Conservation (phyloP, 1,140 invertebrate species). For the Rhagoletis zephyria region DNA sequence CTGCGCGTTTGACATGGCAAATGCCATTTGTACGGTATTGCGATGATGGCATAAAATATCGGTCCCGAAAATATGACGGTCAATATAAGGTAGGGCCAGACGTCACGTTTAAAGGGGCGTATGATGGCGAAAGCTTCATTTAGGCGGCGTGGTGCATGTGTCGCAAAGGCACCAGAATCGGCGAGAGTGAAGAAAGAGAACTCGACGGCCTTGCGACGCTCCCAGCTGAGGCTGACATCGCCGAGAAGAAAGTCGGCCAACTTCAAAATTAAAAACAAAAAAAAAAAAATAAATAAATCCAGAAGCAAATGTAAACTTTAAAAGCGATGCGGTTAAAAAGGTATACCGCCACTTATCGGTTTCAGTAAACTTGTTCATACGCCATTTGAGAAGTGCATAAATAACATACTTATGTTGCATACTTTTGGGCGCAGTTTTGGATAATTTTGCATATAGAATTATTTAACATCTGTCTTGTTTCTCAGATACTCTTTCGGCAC, state of each 20-base stretch:
- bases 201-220: slow-evolving; percentile 79
- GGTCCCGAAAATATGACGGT: slow-evolving; percentile 75
- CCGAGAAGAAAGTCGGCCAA: slow-evolving; percentile 81
- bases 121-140: slow-evolving; percentile 81
- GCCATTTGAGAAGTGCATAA: no score
- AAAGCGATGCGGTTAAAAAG: no score
- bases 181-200: slow-evolving; percentile 82
- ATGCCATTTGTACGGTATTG: slow-evolving; percentile 74
- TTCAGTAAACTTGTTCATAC: no score
- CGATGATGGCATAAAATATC: slow-evolving; percentile 75
- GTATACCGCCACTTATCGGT: no score
- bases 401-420: no score
- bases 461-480: no score
- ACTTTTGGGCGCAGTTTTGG: no score
- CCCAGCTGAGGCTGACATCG: slow-evolving; percentile 81
- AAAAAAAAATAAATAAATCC: neutral
- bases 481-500: no score
- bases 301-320: neutral
- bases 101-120: slow-evolving; percentile 80
- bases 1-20: neutral
- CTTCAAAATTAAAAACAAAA: slow-evolving; percentile 68
- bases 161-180: slow-evolving; percentile 82
- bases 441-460: no score
- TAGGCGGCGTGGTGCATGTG: slow-evolving; percentile 79
- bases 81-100: slow-evolving; percentile 76